Conservation (phyloP, 2,888 invertebrate genomes). For the Fabriciana adippe region DNA sequence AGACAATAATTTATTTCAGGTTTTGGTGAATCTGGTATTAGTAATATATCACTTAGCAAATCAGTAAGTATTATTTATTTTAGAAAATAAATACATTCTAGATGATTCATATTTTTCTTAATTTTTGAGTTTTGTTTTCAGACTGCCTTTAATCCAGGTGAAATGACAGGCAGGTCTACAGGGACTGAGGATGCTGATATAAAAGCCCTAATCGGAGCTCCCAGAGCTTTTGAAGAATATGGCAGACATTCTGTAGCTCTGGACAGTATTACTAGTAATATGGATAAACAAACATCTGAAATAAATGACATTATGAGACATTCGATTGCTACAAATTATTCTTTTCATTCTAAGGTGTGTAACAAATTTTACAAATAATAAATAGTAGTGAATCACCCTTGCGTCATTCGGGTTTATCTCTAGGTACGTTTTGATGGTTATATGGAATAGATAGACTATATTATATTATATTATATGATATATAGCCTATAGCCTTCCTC, state of each 20-base stretch:
- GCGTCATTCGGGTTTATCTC: too few relatives aligned
- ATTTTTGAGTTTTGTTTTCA: constrained; percentile 43
- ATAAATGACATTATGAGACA: constrained; percentile 68
- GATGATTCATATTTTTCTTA: background rate
- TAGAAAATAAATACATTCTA: background rate
- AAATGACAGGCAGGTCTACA: constrained; percentile 74
- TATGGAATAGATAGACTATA: background rate
- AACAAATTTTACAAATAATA: constrained; percentile 5
- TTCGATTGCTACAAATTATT: constrained; percentile 68
- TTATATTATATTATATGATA: too few relatives aligned
- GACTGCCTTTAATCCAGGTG: constrained; percentile 70
- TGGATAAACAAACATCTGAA: constrained; percentile 67
- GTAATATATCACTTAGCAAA: constrained; percentile 60
- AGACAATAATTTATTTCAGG: constrained; percentile 46
- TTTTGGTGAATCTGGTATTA: constrained; percentile 64
- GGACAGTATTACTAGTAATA: constrained; percentile 57
- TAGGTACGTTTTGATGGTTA: too few relatives aligned
- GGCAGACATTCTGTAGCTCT: constrained; percentile 61
- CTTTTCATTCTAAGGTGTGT: constrained; percentile 68
- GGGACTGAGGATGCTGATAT: constrained; percentile 55
- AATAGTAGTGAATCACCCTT: too few relatives aligned
- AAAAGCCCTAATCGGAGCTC: constrained; percentile 18
- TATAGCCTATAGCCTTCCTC: background rate
- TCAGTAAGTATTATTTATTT: constrained; percentile 54
- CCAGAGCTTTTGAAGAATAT: constrained; percentile 45